Evolutionary conservation across 2,113 vertebrate genomes (phyloP), one percentile per base, ranked within the genome.

Genomic region (Gavia stellata): DNA sequence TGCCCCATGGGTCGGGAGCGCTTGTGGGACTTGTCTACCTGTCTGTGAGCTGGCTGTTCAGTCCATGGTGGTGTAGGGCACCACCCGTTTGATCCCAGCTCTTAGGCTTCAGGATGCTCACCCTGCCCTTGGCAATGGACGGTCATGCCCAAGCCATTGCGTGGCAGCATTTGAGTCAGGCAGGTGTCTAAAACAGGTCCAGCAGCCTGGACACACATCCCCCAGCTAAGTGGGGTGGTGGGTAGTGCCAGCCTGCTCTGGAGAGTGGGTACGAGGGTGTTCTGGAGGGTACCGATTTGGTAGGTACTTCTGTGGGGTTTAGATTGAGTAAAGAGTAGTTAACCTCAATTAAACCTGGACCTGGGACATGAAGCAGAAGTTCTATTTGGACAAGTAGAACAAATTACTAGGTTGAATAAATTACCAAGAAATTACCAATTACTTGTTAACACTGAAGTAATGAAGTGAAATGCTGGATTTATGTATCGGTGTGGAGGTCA

Each of bases 121-220:
- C 26, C 20, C 66, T 67, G 59, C 52, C 56, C 66, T 42, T 29
- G 25, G 52, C 50, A 7, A 9, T 10, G 42, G 56, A 4, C 24
- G 12, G 34, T 16, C 4, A 1, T 23, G 53, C 21, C 34, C 72
- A 36, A 24, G 29, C 47, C 24, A 6, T 28, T 0, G 2, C 5
- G 19, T 42, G 45, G 45, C 47, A 23, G 58, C 0, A 0, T 8
- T 31, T 21, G 55, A 23, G 73, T 31, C 0, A 0, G 31, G 17
- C 10, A 2, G 38, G 26, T 19, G 25, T 74, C 61, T 40, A 25
- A 34, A 45, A 29, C 9, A 10, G 34, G 18, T 31, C 59, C 20
- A 18, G 24, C 59, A 80, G 24, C 38, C 31, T 40, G 45, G 36
- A 8, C 7, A 12, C 44, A 19, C 31, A 21, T 42, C 38, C 1